Base-by-base conservation (phyloP, 2,113 vertebrate genomes). In the Pelusios castaneus region DNA sequence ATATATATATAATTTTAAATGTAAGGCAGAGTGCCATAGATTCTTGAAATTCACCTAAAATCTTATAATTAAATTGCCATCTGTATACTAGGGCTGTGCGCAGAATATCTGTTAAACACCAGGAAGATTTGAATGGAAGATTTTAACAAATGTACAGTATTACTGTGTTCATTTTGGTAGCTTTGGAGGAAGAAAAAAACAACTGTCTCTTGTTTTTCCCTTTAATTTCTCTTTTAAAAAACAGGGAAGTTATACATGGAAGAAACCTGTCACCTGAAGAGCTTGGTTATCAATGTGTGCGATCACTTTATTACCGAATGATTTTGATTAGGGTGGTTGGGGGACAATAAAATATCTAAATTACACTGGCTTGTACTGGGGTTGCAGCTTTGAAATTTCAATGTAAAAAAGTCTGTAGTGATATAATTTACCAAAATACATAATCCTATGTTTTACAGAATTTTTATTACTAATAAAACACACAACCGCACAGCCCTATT, bases 401-500 rank as follows among this genome's bases (percentile, higher is more conserved):
- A 56, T 94, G 67, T 97, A 63, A 76, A 79, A n/a, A 79, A 38
- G 56, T 80, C 82, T 97, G 95, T 96, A 94, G 87, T 80, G 91
- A 16, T 92, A 2, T 93, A 80, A 91, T 91, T 96, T 95, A 55
- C 84, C 45, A 70, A 89, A 10, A 90, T 63, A 84, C 84, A 2
- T 93, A 81, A 80, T 83, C 94, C 91, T 96, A 25, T 95, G 54
- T 96, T 94, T 90, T 92, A 67, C 96, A 89, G 97, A 88, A 93
- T 92, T 93, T 95, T 96, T 95, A 96, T 79, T 92, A 91, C 96
- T 95, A 97, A 97, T 97, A 96, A 96, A 97, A 95, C 89, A 93
- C 93, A 93, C 91, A 96, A 85, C 96, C 29, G 93, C 96, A 96
- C 97, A 98, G 97, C 96, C 97, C 97, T 96, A 3, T 93, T 97